These are phyloP conservation scores for Halesus radiatus DNA, from an alignment of 1,140 invertebrate species.

Conservation along the genomic window DNA sequence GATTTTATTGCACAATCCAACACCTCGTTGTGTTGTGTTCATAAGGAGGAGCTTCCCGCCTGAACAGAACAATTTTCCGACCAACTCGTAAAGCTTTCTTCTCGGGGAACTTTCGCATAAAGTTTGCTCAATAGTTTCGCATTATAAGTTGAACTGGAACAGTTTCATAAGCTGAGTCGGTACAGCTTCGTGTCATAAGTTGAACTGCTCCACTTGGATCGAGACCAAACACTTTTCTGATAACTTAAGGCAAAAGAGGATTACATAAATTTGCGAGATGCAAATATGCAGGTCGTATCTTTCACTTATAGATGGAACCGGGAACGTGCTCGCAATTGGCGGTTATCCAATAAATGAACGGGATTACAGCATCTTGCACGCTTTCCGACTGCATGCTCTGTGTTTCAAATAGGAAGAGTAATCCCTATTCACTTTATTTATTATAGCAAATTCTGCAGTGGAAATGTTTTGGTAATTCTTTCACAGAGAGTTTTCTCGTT, in stretches of 20 bases:
- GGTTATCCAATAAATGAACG: not conserved
- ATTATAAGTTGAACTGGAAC: slow-evolving; percentile 23
- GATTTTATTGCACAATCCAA: not conserved
- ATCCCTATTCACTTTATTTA: no score
- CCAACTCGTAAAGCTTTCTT: slow-evolving; percentile 46
- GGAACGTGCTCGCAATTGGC: not conserved
- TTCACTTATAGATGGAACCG: not conserved
- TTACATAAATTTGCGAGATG: slow-evolving; percentile 43
- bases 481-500: no score
- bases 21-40: slow-evolving; percentile 13
- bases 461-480: no score
- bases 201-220: slow-evolving; percentile 52
- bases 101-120: slow-evolving; percentile 42
- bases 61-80: slow-evolving; percentile 40
- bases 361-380: not conserved
- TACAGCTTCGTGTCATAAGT: slow-evolving; percentile 50
- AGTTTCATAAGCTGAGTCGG: slow-evolving; percentile 24
- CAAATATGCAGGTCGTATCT: slow-evolving; percentile 34
- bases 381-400: not conserved
- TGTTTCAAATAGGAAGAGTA: no score
- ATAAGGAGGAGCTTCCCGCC: slow-evolving; percentile 16
- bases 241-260: slow-evolving; percentile 50
- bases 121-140: slow-evolving; percentile 42
- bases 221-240: slow-evolving; percentile 54
- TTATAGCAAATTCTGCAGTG: no score